phyloP scores from a whole-genome alignment of 2,113 vertebrate genomes.

The Pituophis catenifer region DNA sequence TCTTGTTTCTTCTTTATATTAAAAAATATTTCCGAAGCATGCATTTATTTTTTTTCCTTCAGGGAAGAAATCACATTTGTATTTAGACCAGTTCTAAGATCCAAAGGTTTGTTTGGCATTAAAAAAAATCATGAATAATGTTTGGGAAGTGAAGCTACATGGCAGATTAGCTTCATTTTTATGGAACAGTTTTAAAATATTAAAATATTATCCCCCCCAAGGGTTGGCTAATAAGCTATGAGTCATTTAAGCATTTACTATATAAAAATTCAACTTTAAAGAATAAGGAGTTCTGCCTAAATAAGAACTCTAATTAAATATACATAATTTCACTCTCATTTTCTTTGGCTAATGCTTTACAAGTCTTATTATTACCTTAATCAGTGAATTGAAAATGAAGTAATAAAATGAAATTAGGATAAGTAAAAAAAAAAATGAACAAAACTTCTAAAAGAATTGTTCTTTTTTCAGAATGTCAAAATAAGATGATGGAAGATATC shows the following conservation, averaged over 20 bases:
- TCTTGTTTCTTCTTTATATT: neutral
- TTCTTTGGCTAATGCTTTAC: slow-evolving; percentile 58
- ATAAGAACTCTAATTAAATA: slow-evolving; percentile 68
- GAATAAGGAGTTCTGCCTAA: slow-evolving; percentile 46
- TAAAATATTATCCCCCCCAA: neutral
- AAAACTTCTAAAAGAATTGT: slow-evolving; percentile 57
- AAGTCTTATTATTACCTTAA: slow-evolving; percentile 67
- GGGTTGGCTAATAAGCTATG: slow-evolving; percentile 22
- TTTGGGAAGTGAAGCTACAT: slow-evolving; percentile 23
- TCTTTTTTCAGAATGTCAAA: slow-evolving; percentile 63
- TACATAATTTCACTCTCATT: slow-evolving; percentile 65
- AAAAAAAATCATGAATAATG: neutral
- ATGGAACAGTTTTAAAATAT: slow-evolving; percentile 33
- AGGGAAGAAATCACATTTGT: neutral
- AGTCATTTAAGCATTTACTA: slow-evolving; percentile 47
- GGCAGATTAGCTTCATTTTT: slow-evolving; percentile 2
- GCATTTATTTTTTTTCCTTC: neutral
- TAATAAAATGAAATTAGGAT: slow-evolving; percentile 70
- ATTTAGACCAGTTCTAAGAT: neutral
- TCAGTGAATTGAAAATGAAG: slow-evolving; percentile 66
- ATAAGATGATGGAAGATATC: slow-evolving; percentile 49
- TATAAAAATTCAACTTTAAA: slow-evolving; percentile 49
- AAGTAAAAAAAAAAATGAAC: slow-evolving; percentile 47
- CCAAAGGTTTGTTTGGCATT: neutral
- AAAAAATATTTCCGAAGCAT: neutral